Evolutionary conservation across 2,113 vertebrate species (phyloP).

Genomic region (Dicerorhinus sumatrensis): DNA sequence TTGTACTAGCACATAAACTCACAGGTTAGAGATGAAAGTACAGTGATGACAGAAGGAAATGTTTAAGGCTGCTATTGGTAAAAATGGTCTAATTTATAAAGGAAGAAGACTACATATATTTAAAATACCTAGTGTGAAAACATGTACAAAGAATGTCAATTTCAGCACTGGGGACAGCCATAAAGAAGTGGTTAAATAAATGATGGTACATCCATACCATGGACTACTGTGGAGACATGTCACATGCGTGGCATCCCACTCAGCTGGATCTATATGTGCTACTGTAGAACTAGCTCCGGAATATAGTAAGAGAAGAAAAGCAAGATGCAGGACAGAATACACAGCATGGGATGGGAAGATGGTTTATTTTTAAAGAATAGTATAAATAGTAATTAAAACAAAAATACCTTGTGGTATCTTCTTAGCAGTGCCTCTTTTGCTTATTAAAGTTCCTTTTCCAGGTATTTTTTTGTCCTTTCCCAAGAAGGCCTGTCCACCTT

Average conservation of each 20-base stretch:
- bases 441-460: conserved; percentile 83
- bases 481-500: conserved; percentile 70
- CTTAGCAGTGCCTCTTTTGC: conserved; percentile 78
- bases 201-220: too few species aligned
- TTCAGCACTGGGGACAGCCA: background rate
- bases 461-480: conserved; percentile 73
- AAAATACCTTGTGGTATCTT: conserved; percentile 83
- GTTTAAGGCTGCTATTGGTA: background rate
- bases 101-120: background rate
- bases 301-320: background rate
- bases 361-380: conserved; percentile 33
- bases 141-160: background rate
- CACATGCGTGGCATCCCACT: background rate
- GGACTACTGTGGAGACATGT: background rate
- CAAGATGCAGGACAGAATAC: background rate
- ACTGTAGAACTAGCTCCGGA: background rate
- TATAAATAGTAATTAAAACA: background rate
- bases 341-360: background rate
- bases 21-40: conserved; percentile 4
- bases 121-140: background rate
- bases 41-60: background rate
- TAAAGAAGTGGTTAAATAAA: background rate
- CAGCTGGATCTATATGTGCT: background rate
- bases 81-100: background rate
- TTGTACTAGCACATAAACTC: background rate